Evolutionary conservation across 2,113 vertebrate species (phyloP), one percentile per base, ranked within the genome.

Genomic region (Oreotrochilus melanogaster): DNA sequence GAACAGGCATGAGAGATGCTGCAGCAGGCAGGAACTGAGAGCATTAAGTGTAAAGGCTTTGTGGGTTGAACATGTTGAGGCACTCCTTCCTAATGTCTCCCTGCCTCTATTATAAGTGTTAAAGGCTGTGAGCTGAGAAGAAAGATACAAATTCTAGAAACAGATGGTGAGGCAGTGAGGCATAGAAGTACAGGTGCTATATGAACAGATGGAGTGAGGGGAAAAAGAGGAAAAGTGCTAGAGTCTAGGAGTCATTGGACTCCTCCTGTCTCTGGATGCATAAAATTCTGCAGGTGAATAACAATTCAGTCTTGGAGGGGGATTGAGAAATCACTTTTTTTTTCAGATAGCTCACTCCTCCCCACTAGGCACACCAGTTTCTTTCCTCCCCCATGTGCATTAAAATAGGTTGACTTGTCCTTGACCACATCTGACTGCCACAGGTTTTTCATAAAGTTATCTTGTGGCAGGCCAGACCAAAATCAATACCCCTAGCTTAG

Each of bases 101-200:
- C 82, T 70, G 47, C 60, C 64, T 92, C 88, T 78, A 47, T 93
- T 90, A 86, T 39, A 80, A 85, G 93, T 94, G 89, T 88, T 84
- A 93, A 95, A 75, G 89, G 56, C 74, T 2, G 2, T 33, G 65
- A 92, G 89, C 78, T 93, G 78, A 91, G 81, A 67, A 96, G 89
- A 94, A 93, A 86, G 78, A 92, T 35, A 79, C 33, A 83, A 73
- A 90, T 94, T 90, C 73, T 30, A 43, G 89, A 97, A 94, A 74
- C 95, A 96, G 94, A 95, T 96, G 96, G 96, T 84, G 67, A 96
- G 64, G 80, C 93, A 93, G 91, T 78, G 89, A 95, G 92, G 84
- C 91, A 91, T 54, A 86, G 84, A 88, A 91, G 53, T 95, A 87
- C 95, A 96, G 95, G 96, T 97, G 93, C 92, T 93, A 64, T 83